These are phyloP conservation scores for Tenebrio molitor DNA, from an alignment of 1,140 invertebrate genomes.

Conservation along the genomic window DNA sequence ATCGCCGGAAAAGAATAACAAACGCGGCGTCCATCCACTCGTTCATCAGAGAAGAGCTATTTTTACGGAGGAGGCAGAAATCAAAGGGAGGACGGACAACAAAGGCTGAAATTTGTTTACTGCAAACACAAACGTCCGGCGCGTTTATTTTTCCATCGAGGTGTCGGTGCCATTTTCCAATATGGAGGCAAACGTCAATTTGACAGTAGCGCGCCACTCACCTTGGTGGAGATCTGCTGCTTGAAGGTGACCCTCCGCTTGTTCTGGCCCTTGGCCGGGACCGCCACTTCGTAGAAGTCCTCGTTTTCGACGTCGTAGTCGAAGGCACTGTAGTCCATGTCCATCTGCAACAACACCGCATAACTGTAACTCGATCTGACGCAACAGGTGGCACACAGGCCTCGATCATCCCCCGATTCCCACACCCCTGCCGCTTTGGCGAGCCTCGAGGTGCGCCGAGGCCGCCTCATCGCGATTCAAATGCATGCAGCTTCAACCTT, in stretches of 20 bases:
- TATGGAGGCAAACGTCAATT: too few relatives aligned
- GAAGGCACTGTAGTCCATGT: slow-evolving; percentile 60
- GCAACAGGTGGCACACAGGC: slow-evolving; percentile 43
- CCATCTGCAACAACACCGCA: slow-evolving; percentile 60
- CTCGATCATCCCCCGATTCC: slow-evolving; percentile 14
- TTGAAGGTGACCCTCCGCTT: slow-evolving; percentile 62
- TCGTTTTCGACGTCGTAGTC: slow-evolving; percentile 63
- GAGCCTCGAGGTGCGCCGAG: slow-evolving; percentile 12
- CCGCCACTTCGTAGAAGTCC: slow-evolving; percentile 62
- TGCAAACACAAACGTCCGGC: too few relatives aligned
- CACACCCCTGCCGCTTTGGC: slow-evolving; percentile 10
- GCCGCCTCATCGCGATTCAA: slow-evolving; percentile 40
- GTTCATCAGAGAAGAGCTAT: slow-evolving; percentile 26
- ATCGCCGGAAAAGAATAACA: neutral
- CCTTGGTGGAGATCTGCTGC: slow-evolving; percentile 59
- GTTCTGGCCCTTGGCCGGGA: slow-evolving; percentile 57
- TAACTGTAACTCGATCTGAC: slow-evolving; percentile 25
- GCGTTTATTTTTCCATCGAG: too few relatives aligned
- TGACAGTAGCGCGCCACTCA: too few relatives aligned
- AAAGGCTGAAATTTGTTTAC: neutral
- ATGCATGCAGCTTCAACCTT: slow-evolving; percentile 36
- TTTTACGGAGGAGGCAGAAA: slow-evolving; percentile 1
- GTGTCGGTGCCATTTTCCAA: too few relatives aligned
- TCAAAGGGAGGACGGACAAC: neutral
- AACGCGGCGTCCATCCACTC: neutral